A percentile compares a stretch with the other conserved stretches of the same genome.
Evolutionary conservation across 2,888 invertebrate species (phyloP).

Genomic region (Ophraella communa): DNA sequence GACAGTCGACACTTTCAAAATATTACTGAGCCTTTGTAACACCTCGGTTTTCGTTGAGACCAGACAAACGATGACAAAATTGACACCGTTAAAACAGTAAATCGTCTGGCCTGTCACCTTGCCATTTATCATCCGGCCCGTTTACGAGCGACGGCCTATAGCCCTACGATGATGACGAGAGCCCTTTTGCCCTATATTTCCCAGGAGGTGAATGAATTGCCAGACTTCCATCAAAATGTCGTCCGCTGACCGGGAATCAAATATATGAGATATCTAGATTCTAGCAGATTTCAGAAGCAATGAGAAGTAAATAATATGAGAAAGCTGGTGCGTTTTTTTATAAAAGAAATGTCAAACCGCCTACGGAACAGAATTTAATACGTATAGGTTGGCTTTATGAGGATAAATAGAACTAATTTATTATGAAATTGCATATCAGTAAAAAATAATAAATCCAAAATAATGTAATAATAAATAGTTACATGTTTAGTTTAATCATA

Average conservation of each 20-base stretch:
- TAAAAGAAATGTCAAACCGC: background rate
- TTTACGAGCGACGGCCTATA: background rate
- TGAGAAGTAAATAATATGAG: slow-evolving; percentile 2
- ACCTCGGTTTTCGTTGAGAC: background rate
- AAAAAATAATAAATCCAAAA: too few relatives aligned
- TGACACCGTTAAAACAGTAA: slow-evolving; percentile 43
- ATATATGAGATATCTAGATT: slow-evolving; percentile 14
- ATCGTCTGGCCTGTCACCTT: slow-evolving; percentile 45
- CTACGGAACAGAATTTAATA: background rate
- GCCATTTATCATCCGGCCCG: slow-evolving; percentile 41
- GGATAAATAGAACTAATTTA: background rate
- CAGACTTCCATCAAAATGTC: slow-evolving; percentile 49
- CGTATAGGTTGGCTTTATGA: background rate
- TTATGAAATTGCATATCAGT: background rate
- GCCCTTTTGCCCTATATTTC: slow-evolving; percentile 37
- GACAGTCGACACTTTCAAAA: background rate
- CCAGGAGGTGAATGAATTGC: slow-evolving; percentile 45
- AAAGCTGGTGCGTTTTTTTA: background rate
- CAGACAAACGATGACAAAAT: slow-evolving; percentile 33
- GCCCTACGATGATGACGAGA: slow-evolving; percentile 30
- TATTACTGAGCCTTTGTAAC: background rate
- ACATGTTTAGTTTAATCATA: too few relatives aligned
- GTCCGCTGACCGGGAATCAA: slow-evolving; percentile 38
- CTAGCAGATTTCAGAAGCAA: background rate
- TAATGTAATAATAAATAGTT: background rate